These are phyloP conservation scores for Zaprionus davidi DNA, from an alignment of 1,140 invertebrate species.

Conservation along the genomic window DNA sequence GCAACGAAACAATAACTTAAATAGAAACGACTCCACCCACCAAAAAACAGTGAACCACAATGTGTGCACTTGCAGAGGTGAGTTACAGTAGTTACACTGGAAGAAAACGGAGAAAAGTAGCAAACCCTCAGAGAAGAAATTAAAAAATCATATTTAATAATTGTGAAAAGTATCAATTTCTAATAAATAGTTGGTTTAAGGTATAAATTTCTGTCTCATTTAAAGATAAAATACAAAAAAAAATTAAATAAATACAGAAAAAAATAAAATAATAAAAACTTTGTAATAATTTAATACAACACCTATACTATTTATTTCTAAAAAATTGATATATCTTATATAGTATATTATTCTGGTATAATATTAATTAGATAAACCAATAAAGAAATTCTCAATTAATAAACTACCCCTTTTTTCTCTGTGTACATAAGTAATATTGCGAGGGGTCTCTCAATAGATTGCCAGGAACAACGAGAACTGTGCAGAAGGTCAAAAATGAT, in stretches of 20 bases:
- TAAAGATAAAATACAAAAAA: too few species aligned
- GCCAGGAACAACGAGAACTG: constrained; percentile 36
- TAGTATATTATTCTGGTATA: too few species aligned
- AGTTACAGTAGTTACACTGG: background rate
- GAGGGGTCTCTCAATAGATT: constrained; percentile 43
- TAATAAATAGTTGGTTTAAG: background rate
- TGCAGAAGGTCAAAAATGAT: constrained; percentile 84
- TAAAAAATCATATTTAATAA: too few species aligned
- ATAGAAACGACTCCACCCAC: constrained; percentile 35
- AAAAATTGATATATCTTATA: too few species aligned
- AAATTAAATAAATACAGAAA: too few species aligned
- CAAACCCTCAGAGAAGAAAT: background rate
- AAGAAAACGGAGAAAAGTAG: background rate
- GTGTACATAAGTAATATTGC: constrained; percentile 2
- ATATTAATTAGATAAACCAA: background rate
- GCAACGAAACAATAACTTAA: constrained; percentile 75
- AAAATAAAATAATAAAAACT: too few species aligned
- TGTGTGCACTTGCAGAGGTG: constrained; percentile 39
- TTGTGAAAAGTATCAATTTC: background rate
- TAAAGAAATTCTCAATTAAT: background rate
- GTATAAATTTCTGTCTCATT: too few species aligned
- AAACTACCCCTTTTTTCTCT: background rate
- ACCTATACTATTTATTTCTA: too few species aligned
- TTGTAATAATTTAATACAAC: too few species aligned
- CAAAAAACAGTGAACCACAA: constrained; percentile 41